Conservation (phyloP, 2,888 invertebrate genomes). For the Merodon equestris region DNA sequence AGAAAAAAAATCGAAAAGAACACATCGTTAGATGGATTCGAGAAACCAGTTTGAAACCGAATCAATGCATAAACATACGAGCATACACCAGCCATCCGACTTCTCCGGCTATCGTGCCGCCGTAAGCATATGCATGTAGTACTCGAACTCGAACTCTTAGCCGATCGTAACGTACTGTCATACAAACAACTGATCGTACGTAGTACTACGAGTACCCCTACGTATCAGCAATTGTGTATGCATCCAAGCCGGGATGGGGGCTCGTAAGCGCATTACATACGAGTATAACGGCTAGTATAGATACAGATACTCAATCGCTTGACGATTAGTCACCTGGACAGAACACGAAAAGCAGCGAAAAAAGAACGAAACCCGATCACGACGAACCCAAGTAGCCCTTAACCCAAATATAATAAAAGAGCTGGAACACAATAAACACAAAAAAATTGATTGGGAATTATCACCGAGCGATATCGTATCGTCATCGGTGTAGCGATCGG, state of each 20-base stretch:
- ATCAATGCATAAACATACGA: conserved; percentile 66
- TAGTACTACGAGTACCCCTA: conserved; percentile 5
- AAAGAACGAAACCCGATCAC: conserved; percentile 8
- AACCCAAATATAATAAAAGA: conserved; percentile 59
- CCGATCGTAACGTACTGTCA: conserved; percentile 27
- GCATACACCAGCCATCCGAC: not conserved
- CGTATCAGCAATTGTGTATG: not conserved
- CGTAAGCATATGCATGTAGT: conserved; percentile 47
- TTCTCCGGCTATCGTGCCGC: not conserved
- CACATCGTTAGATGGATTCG: conserved; percentile 64
- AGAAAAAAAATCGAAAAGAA: no score
- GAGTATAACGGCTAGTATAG: not conserved
- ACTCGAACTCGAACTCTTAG: not conserved
- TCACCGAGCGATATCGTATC: conserved; percentile 50
- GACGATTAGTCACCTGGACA: conserved; percentile 64
- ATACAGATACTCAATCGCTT: not conserved
- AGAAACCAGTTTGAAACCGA: conserved; percentile 65
- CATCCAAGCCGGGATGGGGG: not conserved
- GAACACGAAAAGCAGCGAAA: conserved; percentile 14
- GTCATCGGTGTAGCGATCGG: not conserved
- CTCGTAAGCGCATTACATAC: conserved; percentile 10
- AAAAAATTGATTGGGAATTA: conserved; percentile 52
- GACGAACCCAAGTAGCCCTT: conserved; percentile 62
- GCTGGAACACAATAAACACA: conserved; percentile 53
- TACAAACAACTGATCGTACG: conserved; percentile 30